Conservation (phyloP, 2,797 vertebrate genomes). For the Enteromius viviparus region DNA sequence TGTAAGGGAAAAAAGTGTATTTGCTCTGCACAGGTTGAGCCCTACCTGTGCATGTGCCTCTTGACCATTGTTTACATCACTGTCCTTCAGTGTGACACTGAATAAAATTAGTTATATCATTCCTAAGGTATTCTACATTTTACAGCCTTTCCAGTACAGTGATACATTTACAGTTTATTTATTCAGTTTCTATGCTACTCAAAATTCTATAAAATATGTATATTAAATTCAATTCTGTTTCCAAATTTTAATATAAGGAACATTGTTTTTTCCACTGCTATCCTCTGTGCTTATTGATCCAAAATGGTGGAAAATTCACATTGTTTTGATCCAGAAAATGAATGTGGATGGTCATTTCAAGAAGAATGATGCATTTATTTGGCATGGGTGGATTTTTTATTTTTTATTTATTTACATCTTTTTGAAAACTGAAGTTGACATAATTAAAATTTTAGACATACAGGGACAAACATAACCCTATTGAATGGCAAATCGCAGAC, state of each 20-base stretch:
- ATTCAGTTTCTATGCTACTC: no score
- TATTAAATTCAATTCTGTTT: no score
- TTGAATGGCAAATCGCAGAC: not conserved
- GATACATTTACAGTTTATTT: no score
- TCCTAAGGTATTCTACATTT: no score
- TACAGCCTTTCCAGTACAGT: no score
- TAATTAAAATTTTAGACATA: not conserved
- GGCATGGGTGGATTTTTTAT: constrained; percentile 63
- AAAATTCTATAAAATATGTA: no score
- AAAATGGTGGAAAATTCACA: constrained; percentile 67
- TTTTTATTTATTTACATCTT: not conserved
- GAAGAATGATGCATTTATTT: constrained; percentile 72
- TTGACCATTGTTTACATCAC: no score
- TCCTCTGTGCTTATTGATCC: constrained; percentile 66
- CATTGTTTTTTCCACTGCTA: constrained; percentile 57
- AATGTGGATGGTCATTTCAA: constrained; percentile 69
- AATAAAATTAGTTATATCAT: not conserved
- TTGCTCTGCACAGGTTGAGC: no score
- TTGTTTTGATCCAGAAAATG: constrained; percentile 72
- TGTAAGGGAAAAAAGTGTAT: no score
- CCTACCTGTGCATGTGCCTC: no score
- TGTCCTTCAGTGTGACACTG: not conserved
- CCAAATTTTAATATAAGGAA: constrained; percentile 47
- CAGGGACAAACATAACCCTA: not conserved
- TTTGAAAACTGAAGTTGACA: not conserved